Base-by-base conservation (phyloP, 2,113 vertebrate species). In the Prochilodus magdalenae region DNA sequence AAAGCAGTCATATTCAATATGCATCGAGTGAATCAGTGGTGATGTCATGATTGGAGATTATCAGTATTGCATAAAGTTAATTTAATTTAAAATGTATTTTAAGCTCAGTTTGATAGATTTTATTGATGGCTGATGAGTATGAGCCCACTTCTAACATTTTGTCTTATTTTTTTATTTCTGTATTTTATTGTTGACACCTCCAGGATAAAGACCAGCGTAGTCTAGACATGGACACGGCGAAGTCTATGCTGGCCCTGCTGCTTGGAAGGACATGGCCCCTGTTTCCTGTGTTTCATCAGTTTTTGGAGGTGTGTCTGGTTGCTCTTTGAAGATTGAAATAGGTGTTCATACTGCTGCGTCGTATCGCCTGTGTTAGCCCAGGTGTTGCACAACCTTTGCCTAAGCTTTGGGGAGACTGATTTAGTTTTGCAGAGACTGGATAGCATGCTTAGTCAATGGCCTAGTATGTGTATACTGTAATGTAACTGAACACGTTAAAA, bases 181-280 rank as follows among this genome's bases (percentile, higher is more conserved):
- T 30, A 29, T 55, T n/a, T 22, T 36, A 49, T 62, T 20, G 26
- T 73, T 18, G 51, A 26, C 65, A 5, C 82, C n/a, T 67, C 2
- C 74, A 94, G 97, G 97, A 99, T 91, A 98, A 98, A 91, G 96
- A 97, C 92, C 97, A 99, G 88, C 93, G 97, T 89, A 97, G 96
- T 93, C 92, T 99, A 89, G 97, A 99, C 92, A 96, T 99, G 87
- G 97, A 98, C 90, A 99, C 97, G 0, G 96, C 97, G 24, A 98
- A 98, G 81, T 96, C 96, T 81, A 98, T 98, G 97, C 91, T 99
- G 91, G 95, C 96, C 49, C 93, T 99, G 90, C 89, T 99, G 65
- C 94, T 99, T 6, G 97, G 95, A 73, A 95, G 96, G 87, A 97
- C 96, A 15, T 99, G 97, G 97, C 95, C 96, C 33, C 93, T 98